phyloP scores from a whole-genome alignment of 2,888 invertebrate genomes.

The Hemicrepidius hirtus region DNA sequence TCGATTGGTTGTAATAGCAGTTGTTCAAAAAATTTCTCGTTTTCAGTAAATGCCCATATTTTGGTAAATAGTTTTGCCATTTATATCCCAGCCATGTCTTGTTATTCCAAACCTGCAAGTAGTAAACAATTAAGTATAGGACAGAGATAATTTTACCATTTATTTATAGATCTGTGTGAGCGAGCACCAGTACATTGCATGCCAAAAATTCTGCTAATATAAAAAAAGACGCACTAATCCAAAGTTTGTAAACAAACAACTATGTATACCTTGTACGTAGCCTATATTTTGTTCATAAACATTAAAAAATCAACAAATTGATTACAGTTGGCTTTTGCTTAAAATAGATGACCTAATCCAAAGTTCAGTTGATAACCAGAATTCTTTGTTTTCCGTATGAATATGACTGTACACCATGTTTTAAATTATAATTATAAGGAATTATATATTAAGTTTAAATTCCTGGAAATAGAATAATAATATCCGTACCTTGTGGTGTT shows the following conservation, averaged over 20 bases:
- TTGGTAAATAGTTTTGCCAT: constrained; percentile 40
- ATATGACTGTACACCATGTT: too few species aligned
- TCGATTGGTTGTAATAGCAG: constrained; percentile 50
- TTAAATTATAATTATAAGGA: too few species aligned
- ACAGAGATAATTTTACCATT: too few species aligned
- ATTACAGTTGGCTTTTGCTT: neutral
- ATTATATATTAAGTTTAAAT: too few species aligned
- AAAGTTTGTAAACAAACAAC: neutral
- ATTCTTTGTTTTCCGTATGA: too few species aligned
- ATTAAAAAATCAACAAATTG: too few species aligned
- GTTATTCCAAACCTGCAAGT: constrained; percentile 56
- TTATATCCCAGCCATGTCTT: constrained; percentile 56
- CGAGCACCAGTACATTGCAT: neutral
- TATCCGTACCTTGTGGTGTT: too few species aligned
- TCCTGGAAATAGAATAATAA: too few species aligned
- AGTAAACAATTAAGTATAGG: constrained; percentile 20
- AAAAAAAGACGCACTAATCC: neutral
- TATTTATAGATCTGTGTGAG: constrained; percentile 2
- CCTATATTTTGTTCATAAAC: neutral
- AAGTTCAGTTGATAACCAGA: neutral
- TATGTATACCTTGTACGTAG: neutral
- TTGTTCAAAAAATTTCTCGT: constrained; percentile 47
- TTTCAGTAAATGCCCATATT: constrained; percentile 35
- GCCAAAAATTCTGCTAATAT: constrained; percentile 33
- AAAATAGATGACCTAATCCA: neutral